Evolutionary conservation across 2,113 vertebrate species (phyloP), one percentile per base, ranked within the genome.

Genomic region (Seriola quinqueradiata): DNA sequence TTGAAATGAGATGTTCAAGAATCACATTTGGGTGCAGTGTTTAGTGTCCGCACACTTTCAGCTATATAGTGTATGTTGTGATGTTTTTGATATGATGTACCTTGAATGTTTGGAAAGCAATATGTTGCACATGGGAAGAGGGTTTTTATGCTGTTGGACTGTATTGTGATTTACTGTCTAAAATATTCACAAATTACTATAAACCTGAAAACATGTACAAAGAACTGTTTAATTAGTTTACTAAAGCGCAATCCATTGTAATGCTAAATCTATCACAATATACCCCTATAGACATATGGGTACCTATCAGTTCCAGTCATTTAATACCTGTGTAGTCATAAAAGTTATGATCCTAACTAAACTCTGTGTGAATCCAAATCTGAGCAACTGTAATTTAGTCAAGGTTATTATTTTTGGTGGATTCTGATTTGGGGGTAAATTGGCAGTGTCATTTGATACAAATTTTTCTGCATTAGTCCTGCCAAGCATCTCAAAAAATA

Each of bases 401-500:
- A 75, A 50, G 73, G 74, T 83, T 74, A 81, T 86, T 86, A 70
- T 78, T 81, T 48, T 86, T 76, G 46, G 57, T 70, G 60, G 75
- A 70, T 82, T 80, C 21, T 75, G 57, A 83, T 66, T 68, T 4
- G 1, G 63, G 74, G 66, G 54, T 74, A 77, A 87, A 67, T 77
- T 87, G 86, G 71, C 79, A 66, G 52, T n/a, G 2, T 60, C 60
- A 75, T 65, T 74, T 82, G 48, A 77, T 68, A 42, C 44, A 54
- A 13, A 58, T 69, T 84, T 75, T 67, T 83, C 75, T 75, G 34
- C 59, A 48, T 63, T 59, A 14, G 16, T 44, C 44, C 70, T 89
- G 80, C 87, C 85, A 87, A 81, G 57, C 77, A 74, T 52, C 67
- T 69, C 21, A 60, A 44, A 17, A 80, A 87, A 84, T 65, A 64